phyloP scores from a whole-genome alignment of 2,888 invertebrate species.

The Yponomeuta evonymella region DNA sequence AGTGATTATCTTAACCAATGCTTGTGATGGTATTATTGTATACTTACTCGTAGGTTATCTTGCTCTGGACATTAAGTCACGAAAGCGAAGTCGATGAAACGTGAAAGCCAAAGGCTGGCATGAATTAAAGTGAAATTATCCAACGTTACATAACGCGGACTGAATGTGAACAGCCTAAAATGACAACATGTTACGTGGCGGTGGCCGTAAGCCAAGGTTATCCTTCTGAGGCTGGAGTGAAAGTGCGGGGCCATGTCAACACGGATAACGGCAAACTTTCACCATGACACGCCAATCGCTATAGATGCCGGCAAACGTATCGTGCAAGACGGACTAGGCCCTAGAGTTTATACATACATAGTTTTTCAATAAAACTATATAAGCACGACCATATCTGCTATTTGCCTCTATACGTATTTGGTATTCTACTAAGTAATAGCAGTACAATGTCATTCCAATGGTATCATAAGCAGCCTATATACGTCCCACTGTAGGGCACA shows the following conservation, averaged over 20 bases:
- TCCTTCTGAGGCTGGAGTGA: conserved; percentile 35
- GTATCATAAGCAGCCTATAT: no score
- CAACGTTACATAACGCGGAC: conserved; percentile 22
- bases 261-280: not conserved
- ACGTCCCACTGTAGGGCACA: no score
- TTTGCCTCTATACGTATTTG: no score
- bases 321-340: no score
- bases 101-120: not conserved
- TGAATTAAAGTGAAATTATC: conserved; percentile 9
- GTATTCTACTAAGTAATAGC: no score
- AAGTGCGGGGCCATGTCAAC: conserved; percentile 38
- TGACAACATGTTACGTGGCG: conserved; percentile 47
- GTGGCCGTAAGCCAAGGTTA: conserved; percentile 54
- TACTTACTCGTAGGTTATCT: not conserved
- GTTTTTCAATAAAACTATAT: no score
- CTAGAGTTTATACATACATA: no score
- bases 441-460: no score
- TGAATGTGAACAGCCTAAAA: conserved; percentile 28
- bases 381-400: no score
- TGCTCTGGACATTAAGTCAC: not conserved
- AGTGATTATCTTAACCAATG: no score
- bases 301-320: not conserved
- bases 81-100: not conserved
- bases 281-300: not conserved
- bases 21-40: no score